Conservation (phyloP, 2,113 vertebrate genomes). For the Mystacornis crossleyi region DNA sequence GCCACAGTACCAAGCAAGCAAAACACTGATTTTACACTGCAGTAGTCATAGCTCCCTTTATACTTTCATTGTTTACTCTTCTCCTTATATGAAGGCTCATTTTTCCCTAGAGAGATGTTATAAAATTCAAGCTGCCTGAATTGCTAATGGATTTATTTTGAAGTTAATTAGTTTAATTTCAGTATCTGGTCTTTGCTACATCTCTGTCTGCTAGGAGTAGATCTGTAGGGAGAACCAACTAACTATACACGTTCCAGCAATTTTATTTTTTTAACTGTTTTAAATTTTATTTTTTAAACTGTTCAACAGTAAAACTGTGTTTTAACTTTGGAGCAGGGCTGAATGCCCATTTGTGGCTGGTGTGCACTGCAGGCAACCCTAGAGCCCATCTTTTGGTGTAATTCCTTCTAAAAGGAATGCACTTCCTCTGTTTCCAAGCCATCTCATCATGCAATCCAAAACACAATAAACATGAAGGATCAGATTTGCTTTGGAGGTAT, state of each 20-base stretch:
- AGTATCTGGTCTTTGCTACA: not conserved
- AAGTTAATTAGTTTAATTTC: constrained; percentile 17
- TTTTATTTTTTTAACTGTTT: too few species aligned
- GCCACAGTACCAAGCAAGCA: not conserved
- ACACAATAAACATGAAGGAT: fast-evolving
- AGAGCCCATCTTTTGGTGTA: not conserved
- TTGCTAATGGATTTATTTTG: not conserved
- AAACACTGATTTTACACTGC: not conserved
- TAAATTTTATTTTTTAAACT: too few species aligned
- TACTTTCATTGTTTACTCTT: not conserved
- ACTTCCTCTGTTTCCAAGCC: not conserved
- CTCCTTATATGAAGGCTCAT: not conserved
- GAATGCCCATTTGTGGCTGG: not conserved
- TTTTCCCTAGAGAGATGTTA: not conserved
- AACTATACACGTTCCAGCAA: not conserved
- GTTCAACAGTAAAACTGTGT: too few species aligned
- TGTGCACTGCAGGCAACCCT: not conserved
- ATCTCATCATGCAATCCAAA: not conserved
- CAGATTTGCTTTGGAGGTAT: not conserved
- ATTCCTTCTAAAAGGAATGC: not conserved
- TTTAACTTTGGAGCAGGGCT: not conserved
- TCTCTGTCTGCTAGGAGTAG: not conserved
- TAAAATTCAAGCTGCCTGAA: constrained; percentile 7
- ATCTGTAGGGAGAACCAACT: not conserved
- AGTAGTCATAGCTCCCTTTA: not conserved